Conservation (phyloP, 2,888 invertebrate genomes). For the Cecidostiba fungosa region DNA sequence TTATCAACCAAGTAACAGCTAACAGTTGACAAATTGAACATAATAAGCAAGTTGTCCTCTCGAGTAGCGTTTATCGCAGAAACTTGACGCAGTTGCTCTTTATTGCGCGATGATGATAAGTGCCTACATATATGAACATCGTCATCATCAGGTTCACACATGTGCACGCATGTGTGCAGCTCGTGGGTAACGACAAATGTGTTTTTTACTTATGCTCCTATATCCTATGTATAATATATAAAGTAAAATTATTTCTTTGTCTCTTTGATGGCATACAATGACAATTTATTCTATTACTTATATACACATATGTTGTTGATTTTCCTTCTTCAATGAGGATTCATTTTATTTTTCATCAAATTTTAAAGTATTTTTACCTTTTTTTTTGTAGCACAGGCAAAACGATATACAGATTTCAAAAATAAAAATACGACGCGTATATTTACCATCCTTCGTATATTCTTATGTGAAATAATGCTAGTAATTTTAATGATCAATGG, state of each 20-base stretch:
- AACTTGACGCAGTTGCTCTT: background rate
- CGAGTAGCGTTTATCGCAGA: background rate
- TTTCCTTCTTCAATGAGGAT: too few relatives aligned
- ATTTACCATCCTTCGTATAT: too few relatives aligned
- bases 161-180: background rate
- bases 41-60: background rate
- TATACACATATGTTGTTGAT: too few relatives aligned
- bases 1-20: background rate
- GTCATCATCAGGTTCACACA: background rate
- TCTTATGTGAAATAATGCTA: background rate
- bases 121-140: background rate
- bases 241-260: too few relatives aligned
- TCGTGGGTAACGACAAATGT: background rate
- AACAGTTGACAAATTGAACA: background rate
- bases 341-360: background rate
- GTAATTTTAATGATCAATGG: background rate
- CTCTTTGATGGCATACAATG: too few relatives aligned
- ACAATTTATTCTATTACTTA: too few relatives aligned
- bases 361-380: background rate
- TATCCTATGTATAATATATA: background rate
- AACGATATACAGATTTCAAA: background rate
- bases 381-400: too few relatives aligned
- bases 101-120: constrained; percentile 8
- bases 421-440: background rate
- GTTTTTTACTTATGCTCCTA: background rate